Evolutionary conservation across 2,113 vertebrate species (phyloP), one percentile per base, ranked within the genome.

Genomic region (Tonatia bakeri): DNA sequence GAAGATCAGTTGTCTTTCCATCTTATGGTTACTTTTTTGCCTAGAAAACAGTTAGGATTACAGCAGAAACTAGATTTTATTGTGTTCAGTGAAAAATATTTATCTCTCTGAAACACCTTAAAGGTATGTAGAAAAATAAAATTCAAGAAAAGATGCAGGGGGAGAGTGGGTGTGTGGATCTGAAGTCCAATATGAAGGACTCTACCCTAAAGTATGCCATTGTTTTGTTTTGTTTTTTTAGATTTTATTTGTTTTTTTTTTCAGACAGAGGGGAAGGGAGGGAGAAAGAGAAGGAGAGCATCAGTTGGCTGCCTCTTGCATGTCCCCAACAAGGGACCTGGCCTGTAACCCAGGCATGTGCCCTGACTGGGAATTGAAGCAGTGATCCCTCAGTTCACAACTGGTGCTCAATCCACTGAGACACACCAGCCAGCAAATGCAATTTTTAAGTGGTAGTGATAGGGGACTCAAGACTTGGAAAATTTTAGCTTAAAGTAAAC

Each of bases 41-140:
- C 16, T 94, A 69, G 17, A 56, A 88, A 89, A 84, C 4, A 85
- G 47, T 14, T 72, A 79, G 20, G 69, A 84, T 80, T 54, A 59
- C 56, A 67, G 13, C 54, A 80, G 36, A 90, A 94, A 91, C 22
- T 54, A 94, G 38, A 94, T 79, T 79, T 88, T 77, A 87, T 82
- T 89, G 52, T 61, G 16, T 54, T 45, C 12, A 59, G 19, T 82
- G 31, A 52, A 87, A 96, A 91, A 50, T 73, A 10, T 7, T 86
- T 86, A 54, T 82, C 15, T 93, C n/a, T 13, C 59, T 87, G 80
- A 76, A 54, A 80, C 94, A 86, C 7, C 7, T 54, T 86, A 13
- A 22, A 87, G 12, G 81, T 54, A 6, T 82, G 36, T 72, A 80
- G 65, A 22, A 28, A 87, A 79, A 75, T 64, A n/a, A 31, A 84